A percentile compares a stretch with the other conserved stretches of the same genome.
Conservation (phyloP, 2,113 vertebrate genomes). For the Lates calcarifer region DNA sequence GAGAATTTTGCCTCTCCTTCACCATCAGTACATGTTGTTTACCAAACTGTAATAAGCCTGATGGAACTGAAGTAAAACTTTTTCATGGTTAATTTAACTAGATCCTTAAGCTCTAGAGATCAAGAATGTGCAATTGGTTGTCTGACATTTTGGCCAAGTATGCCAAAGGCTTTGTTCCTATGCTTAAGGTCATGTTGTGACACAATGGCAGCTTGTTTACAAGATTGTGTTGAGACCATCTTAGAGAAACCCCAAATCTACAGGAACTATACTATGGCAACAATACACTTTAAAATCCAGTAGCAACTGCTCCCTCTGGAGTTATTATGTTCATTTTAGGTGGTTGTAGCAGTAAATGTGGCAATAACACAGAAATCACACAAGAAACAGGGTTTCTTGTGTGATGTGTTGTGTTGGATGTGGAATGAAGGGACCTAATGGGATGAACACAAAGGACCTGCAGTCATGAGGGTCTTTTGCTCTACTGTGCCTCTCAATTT, state of each 20-base stretch:
- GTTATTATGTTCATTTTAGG: constrained; percentile 46
- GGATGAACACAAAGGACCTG: background rate
- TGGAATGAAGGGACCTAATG: background rate
- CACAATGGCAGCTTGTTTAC: constrained; percentile 19
- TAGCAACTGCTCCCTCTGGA: constrained; percentile 27
- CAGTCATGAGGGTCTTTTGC: background rate
- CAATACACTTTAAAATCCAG: constrained; percentile 32
- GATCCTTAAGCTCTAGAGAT: background rate
- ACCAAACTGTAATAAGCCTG: constrained; percentile 25
- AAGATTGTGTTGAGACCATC: constrained; percentile 2
- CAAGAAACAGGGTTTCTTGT: constrained; percentile 15
- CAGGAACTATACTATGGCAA: constrained; percentile 12
- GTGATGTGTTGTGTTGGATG: constrained; percentile 8
- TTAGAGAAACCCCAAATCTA: constrained; percentile 19
- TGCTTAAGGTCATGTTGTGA: background rate
- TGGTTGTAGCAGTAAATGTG: constrained; percentile 22
- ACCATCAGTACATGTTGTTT: constrained; percentile 30
- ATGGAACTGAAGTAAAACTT: constrained; percentile 13
- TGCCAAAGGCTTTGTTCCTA: background rate
- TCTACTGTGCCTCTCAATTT: background rate
- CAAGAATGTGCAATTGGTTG: background rate
- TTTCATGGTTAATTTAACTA: constrained; percentile 21
- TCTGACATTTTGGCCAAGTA: background rate
- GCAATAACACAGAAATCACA: constrained; percentile 2
- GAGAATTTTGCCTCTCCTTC: constrained; percentile 19